A percentile compares a stretch with the other conserved stretches of the same genome.
phyloP scores from a whole-genome alignment of 2,113 vertebrate genomes.

The Lynx canadensis region DNA sequence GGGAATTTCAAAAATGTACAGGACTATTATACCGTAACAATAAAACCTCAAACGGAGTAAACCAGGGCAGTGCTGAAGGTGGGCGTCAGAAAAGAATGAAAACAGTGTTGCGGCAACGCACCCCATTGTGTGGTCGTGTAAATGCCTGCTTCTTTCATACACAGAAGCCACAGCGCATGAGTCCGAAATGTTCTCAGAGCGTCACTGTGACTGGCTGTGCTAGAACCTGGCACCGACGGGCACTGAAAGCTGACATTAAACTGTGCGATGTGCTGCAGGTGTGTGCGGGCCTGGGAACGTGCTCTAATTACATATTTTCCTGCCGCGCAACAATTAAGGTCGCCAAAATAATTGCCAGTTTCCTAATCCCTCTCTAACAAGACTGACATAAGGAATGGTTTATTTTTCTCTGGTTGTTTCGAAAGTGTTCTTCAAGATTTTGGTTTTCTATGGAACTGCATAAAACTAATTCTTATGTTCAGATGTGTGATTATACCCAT shows the following conservation, averaged over 20 bases:
- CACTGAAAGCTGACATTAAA: constrained; percentile 98
- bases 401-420: constrained; percentile 89
- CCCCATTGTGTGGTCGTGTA: constrained; percentile 97
- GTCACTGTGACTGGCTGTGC: constrained; percentile 96
- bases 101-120: constrained; percentile 97
- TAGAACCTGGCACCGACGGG: constrained; percentile 94
- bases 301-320: constrained; percentile 99
- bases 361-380: constrained; percentile 94
- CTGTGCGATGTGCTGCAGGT: constrained; percentile 97
- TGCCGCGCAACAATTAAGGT: constrained; percentile 98
- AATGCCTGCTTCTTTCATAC: constrained; percentile 98
- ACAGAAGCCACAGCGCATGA: constrained; percentile 96
- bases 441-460: constrained; percentile 78
- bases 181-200: constrained; percentile 97
- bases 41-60: constrained; percentile 96
- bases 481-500: constrained; percentile 86
- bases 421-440: constrained; percentile 88
- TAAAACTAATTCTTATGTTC: constrained; percentile 88
- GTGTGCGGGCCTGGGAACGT: constrained; percentile 95
- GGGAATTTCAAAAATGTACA: constrained; percentile 99
- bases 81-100: constrained; percentile 97
- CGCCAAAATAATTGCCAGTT: constrained; percentile 97
- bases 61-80: constrained; percentile 94
- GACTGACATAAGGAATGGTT: constrained; percentile 89
- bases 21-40: constrained; percentile 98